Evolutionary conservation across 2,888 invertebrate genomes (phyloP).

Genomic region (Scaptomyza reducta): DNA sequence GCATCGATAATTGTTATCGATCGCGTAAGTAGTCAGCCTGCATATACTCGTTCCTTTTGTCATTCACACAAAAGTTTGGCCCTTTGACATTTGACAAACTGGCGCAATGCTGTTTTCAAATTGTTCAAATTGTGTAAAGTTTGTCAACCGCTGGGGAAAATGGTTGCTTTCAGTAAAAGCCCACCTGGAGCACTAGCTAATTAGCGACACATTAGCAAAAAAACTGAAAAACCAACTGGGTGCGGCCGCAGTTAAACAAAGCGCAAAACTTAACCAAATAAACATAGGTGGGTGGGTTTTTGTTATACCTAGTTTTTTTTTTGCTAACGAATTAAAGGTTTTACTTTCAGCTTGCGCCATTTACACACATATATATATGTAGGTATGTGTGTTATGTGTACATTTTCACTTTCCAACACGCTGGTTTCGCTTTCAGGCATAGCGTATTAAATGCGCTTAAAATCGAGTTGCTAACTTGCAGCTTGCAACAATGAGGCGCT

Average conservation of each 20-base stretch:
- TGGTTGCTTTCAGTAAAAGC: slow-evolving; percentile 22
- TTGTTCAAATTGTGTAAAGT: slow-evolving; percentile 25
- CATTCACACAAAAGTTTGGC: slow-evolving; percentile 1
- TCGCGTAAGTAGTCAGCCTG: slow-evolving; percentile 9
- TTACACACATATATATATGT: slow-evolving; percentile 16
- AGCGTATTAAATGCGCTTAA: slow-evolving; percentile 69
- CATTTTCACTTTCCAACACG: slow-evolving; percentile 59
- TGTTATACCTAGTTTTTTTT: not conserved
- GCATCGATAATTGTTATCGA: slow-evolving; percentile 27
- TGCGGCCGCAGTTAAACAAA: slow-evolving; percentile 57
- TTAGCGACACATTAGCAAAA: slow-evolving; percentile 66
- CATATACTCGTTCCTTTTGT: not conserved
- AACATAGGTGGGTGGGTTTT: slow-evolving; percentile 26
- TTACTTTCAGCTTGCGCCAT: slow-evolving; percentile 55
- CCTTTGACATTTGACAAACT: slow-evolving; percentile 29
- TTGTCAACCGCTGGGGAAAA: slow-evolving; percentile 23
- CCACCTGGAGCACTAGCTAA: slow-evolving; percentile 42
- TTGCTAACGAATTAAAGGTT: slow-evolving; percentile 36
- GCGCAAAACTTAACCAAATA: slow-evolving; percentile 51
- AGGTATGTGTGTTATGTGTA: slow-evolving; percentile 2
- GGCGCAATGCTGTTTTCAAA: slow-evolving; percentile 3
- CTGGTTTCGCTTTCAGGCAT: slow-evolving; percentile 61
- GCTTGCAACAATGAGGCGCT: slow-evolving; percentile 46
- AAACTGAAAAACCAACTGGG: slow-evolving; percentile 34
- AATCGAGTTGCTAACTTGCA: slow-evolving; percentile 26